Evolutionary conservation across 2,888 invertebrate species (phyloP), one percentile per base, ranked within the genome.

Genomic region (Ctenicera cuprea): DNA sequence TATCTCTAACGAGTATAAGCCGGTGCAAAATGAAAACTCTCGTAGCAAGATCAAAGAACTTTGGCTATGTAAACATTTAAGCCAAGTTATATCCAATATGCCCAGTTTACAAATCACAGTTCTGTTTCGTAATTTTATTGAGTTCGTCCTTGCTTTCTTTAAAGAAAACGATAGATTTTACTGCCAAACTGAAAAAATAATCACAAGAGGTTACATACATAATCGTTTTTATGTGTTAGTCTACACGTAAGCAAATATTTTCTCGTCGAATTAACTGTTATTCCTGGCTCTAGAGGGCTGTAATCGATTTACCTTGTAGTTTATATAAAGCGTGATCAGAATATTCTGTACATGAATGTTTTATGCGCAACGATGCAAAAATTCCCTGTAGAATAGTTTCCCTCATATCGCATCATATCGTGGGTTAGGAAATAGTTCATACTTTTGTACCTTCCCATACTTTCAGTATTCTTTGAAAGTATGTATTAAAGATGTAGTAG

Each of bases 111-210:
- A 50, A 12, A 20, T 50, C 22, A 50, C 50, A 50, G 50, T 50
- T 50, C 50, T 50, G 22, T 50, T 50, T 50, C 50, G 50, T 50
- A 50, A 50, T 50, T 41, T 50, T 50, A 50, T 50, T 20, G 18
- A 50, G 50, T 50, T 22, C 50, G 50, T 50, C 22, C 22, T 50
- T 22, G 50, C 50, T 50, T 50, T 12, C 22, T 50, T 50, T 50
- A 20, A 50, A 3, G 18, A 20, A 50, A 50, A 22, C 50, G 20
- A 26, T 5, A 20, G 20, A 3, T 22, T 50, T 50, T 50, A 50
- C 11, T 18, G 11, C 22, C 20, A 50, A 50, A 22, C 50, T 50
- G 12, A 22, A 50, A 50, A 50, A 50, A 50, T 50, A 50, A 50
- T 50, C 50, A 22, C 7, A n/a, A 12, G 22, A 22, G 50, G 50